phyloP scores from a whole-genome alignment of 2,113 vertebrate species.

The Halcyon senegalensis region DNA sequence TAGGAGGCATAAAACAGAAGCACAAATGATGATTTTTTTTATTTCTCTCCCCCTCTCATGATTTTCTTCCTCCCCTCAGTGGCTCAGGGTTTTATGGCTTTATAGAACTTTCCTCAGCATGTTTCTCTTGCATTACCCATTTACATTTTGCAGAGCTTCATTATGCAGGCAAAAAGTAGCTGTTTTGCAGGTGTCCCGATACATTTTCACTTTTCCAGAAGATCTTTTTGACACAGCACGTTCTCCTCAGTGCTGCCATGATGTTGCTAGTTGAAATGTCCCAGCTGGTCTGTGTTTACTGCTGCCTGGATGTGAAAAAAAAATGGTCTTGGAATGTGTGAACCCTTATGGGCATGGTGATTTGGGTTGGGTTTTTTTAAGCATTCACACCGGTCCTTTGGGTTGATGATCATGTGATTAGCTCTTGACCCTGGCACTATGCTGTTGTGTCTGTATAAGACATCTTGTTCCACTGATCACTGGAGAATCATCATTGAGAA shows the following conservation, averaged over 20 bases:
- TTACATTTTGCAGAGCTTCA: conserved; percentile 4
- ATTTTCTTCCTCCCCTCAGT: neutral
- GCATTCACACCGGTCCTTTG: neutral
- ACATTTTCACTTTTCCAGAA: conserved; percentile 21
- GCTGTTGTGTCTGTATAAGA: neutral
- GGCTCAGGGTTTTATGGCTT: neutral
- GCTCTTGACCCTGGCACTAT: neutral
- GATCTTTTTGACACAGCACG: neutral
- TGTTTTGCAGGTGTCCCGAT: conserved; percentile 39
- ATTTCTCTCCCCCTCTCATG: neutral
- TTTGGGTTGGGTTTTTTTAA: neutral
- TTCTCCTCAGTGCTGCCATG: neutral
- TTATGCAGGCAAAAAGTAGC: neutral
- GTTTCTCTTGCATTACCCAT: neutral
- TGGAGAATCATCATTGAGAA: conserved; percentile 4
- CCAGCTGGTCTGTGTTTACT: conserved; percentile 8
- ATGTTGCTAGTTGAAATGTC: neutral
- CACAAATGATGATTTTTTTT: neutral
- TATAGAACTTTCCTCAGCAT: neutral
- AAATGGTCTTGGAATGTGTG: neutral
- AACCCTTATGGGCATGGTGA: neutral
- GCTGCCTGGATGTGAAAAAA: neutral
- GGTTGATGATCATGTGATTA: neutral
- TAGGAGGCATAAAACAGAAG: neutral
- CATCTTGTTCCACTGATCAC: conserved; percentile 1